Conservation (phyloP, 2,797 vertebrate genomes). For the Poecilia velifera region DNA sequence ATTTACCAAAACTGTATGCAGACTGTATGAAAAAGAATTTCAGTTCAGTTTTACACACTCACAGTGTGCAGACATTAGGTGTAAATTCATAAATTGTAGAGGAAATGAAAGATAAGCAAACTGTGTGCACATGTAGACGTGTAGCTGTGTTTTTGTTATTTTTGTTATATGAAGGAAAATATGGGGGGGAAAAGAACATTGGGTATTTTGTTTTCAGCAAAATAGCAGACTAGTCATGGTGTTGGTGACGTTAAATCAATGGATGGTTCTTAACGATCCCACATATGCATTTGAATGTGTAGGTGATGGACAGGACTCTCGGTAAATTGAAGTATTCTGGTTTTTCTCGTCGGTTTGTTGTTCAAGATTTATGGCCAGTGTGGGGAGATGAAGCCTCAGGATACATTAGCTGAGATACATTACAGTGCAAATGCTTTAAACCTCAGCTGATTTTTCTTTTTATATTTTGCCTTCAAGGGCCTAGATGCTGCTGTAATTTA, state of each 20-base stretch:
- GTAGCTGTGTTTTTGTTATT: neutral
- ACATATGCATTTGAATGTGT: neutral
- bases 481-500: neutral
- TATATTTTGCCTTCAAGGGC: neutral
- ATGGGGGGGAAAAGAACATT: too few species aligned
- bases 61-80: neutral
- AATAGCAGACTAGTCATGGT: neutral
- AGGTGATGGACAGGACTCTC: slow-evolving; percentile 1
- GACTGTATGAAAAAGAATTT: neutral
- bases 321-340: neutral
- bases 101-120: neutral
- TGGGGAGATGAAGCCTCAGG: neutral
- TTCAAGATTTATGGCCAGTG: slow-evolving; percentile 1
- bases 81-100: neutral
- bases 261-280: neutral
- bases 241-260: neutral
- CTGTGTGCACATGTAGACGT: neutral
- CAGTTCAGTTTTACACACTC: neutral
- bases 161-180: neutral
- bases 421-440: neutral
- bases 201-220: neutral
- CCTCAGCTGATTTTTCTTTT: neutral
- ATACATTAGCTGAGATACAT: neutral
- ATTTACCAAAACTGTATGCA: neutral
- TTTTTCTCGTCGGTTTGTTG: neutral